A percentile compares a stretch with the other conserved stretches of the same genome.
Evolutionary conservation across 92 coral and sea anemone genomes (phyloP).

Genomic region (Palythoa grandis): DNA sequence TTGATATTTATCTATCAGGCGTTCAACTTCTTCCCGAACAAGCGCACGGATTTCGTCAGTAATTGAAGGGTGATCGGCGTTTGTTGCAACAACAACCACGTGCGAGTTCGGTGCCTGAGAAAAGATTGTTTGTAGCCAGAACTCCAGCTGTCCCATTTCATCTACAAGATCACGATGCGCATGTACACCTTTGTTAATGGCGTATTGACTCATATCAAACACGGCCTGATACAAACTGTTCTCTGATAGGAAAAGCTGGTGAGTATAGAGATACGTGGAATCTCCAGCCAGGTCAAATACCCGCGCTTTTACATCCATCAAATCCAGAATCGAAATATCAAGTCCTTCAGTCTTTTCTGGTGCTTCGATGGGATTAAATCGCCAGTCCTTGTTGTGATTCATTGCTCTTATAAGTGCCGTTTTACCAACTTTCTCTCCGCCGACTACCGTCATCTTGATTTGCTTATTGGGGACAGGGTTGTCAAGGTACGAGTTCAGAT

Average conservation of each 20-base stretch:
- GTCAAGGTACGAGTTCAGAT: constrained; percentile 73
- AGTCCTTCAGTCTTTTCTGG: constrained; percentile 69
- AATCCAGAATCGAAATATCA: constrained; percentile 62
- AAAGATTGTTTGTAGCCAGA: constrained; percentile 83
- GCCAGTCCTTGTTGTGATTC: constrained; percentile 64
- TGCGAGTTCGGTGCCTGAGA: constrained; percentile 87
- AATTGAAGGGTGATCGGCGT: constrained; percentile 79
- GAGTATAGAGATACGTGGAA: constrained; percentile 58
- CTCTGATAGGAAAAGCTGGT: constrained; percentile 80
- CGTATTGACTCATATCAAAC: constrained; percentile 83
- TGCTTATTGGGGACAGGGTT: constrained; percentile 82
- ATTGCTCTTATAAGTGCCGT: constrained; percentile 70
- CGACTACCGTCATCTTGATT: constrained; percentile 75
- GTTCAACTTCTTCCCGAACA: constrained; percentile 84
- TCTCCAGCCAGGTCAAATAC: constrained; percentile 88
- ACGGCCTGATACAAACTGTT: constrained; percentile 83
- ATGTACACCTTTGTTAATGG: constrained; percentile 59
- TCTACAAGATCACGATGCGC: constrained; percentile 54
- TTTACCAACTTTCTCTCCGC: constrained; percentile 81
- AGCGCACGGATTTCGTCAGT: constrained; percentile 71
- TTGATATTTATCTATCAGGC: constrained; percentile 73
- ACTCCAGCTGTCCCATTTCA: constrained; percentile 77
- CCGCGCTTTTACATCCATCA: constrained; percentile 66
- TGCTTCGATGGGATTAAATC: constrained; percentile 60
- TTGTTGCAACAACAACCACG: constrained; percentile 76